phyloP scores from a whole-genome alignment of 2,797 vertebrate species.

The Phoeniculus purpureus region DNA sequence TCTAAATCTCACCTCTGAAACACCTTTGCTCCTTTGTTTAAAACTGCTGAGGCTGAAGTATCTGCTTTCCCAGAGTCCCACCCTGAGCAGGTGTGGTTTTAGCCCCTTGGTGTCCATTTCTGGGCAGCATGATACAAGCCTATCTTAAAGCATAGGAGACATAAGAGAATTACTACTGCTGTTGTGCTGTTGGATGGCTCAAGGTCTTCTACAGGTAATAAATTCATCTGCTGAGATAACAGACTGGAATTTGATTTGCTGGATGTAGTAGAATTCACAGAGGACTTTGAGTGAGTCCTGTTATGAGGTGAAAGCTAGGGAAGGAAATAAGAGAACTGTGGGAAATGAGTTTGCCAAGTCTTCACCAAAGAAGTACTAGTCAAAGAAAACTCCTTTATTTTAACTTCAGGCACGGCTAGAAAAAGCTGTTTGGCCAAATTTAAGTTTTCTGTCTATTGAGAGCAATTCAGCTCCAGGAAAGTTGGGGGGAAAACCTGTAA shows the following conservation, averaged over 20 bases:
- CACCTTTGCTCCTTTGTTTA: not conserved
- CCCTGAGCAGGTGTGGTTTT: not conserved
- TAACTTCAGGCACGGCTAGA: not conserved
- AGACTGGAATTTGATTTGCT: not conserved
- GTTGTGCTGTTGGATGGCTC: not conserved
- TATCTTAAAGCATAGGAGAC: not conserved
- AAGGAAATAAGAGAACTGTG: not conserved
- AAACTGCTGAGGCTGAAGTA: not conserved
- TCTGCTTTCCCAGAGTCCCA: not conserved
- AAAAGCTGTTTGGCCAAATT: not conserved
- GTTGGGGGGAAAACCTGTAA: fast-evolving
- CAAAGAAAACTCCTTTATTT: not conserved
- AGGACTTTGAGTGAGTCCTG: not conserved
- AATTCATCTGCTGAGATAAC: not conserved
- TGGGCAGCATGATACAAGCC: not conserved
- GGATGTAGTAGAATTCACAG: not conserved
- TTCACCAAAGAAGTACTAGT: not conserved
- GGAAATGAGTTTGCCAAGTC: not conserved
- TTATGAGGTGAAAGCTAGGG: not conserved
- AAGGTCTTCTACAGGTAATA: not conserved
- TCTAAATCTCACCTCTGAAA: not conserved
- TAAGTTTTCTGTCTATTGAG: not conserved
- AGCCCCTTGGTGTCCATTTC: not conserved
- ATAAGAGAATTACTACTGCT: not conserved
- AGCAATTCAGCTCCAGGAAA: not conserved